phyloP scores from a whole-genome alignment of 1,140 invertebrate genomes.

The Zaprionus tsacasi region DNA sequence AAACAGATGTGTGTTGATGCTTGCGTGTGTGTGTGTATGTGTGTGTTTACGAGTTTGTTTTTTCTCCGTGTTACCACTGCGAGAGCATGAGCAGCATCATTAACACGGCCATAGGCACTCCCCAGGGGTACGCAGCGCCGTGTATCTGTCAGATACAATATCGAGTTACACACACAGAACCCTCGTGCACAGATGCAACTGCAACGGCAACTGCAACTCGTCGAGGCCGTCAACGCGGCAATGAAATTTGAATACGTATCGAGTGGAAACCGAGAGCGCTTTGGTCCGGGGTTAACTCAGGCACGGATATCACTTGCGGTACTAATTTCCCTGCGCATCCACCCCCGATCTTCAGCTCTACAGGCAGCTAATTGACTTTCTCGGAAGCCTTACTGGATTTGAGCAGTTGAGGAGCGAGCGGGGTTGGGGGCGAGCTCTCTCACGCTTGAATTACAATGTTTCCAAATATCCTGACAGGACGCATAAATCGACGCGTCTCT shows the following conservation, averaged over 20 bases:
- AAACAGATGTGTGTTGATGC: constrained; percentile 66
- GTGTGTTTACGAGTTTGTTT: constrained; percentile 20
- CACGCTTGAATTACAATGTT: constrained; percentile 80
- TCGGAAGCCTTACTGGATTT: constrained; percentile 55
- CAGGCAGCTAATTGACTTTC: constrained; percentile 80
- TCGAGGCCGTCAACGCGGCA: background rate
- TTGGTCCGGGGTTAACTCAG: constrained; percentile 45
- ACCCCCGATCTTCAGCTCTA: constrained; percentile 50
- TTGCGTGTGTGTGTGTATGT: constrained; percentile 19
- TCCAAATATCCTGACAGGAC: constrained; percentile 79
- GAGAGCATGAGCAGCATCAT: constrained; percentile 62
- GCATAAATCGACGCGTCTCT: constrained; percentile 59
- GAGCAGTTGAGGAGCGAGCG: background rate
- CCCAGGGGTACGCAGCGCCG: constrained; percentile 54
- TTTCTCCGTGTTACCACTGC: constrained; percentile 18
- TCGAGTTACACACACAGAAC: constrained; percentile 58
- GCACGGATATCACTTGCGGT: constrained; percentile 35
- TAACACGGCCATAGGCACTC: constrained; percentile 53
- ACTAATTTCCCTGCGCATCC: constrained; percentile 39
- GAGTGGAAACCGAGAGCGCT: constrained; percentile 58
- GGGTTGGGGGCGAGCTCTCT: constrained; percentile 13
- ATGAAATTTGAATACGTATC: constrained; percentile 79
- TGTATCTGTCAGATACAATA: constrained; percentile 81
- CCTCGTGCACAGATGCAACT: constrained; percentile 40
- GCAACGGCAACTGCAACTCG: constrained; percentile 63